Percentiles rank a stretch among this genome's conserved stretches.
Evolutionary conservation across 2,797 vertebrate species (phyloP).

Genomic region (Gallinago solitaria): DNA sequence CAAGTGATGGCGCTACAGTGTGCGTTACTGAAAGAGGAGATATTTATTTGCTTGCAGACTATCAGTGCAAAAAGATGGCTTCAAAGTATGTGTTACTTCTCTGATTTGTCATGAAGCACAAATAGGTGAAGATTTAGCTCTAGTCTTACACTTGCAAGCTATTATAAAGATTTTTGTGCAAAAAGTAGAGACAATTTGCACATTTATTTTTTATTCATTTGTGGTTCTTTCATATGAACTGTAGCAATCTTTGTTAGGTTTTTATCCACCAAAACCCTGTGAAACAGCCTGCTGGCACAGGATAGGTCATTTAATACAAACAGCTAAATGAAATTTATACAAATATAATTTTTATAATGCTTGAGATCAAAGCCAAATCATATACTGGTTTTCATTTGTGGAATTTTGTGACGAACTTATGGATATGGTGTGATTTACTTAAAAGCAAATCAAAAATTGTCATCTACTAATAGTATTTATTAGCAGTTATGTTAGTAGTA

Average conservation of each 20-base stretch:
- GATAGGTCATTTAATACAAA: neutral
- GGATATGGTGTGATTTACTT: neutral
- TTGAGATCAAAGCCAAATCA: neutral
- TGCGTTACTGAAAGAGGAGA: conserved; percentile 93
- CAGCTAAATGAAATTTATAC: neutral
- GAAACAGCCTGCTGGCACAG: neutral
- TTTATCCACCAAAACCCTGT: neutral
- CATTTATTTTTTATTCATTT: too few species aligned
- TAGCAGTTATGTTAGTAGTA: neutral
- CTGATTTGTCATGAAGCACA: neutral
- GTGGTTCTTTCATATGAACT: neutral
- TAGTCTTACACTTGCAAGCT: neutral
- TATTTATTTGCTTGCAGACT: conserved; percentile 91
- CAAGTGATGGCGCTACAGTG: conserved; percentile 92
- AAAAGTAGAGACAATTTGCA: neutral
- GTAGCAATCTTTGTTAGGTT: fast-evolving
- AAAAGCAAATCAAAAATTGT: neutral
- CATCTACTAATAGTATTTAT: neutral
- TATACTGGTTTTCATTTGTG: neutral
- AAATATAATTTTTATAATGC: neutral
- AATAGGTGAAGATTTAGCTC: neutral
- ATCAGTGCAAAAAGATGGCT: conserved; percentile 97
- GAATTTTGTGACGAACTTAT: neutral
- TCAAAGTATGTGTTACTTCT: conserved; percentile 84
- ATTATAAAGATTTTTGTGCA: neutral